A percentile compares a stretch with the other conserved stretches of the same genome.
phyloP scores from a whole-genome alignment of 2,888 invertebrate genomes.

The Scaptomyza cyrtandrae region DNA sequence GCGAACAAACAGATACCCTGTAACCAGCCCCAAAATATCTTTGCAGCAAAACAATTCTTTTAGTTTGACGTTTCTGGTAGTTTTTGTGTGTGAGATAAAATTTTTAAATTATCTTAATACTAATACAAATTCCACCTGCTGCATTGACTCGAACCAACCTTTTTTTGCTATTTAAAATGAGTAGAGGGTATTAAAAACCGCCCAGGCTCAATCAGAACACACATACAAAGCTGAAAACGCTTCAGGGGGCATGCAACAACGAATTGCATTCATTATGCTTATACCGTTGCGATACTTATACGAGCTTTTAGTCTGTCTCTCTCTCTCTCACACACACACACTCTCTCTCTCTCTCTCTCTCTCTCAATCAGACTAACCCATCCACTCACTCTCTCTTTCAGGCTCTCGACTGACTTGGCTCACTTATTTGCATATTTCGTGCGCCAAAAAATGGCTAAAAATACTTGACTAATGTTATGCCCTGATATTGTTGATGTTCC shows the following conservation, averaged over 20 bases:
- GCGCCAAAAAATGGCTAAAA: conserved; percentile 60
- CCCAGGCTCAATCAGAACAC: conserved; percentile 20
- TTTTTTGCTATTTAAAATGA: background rate
- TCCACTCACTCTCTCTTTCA: background rate
- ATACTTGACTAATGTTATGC: conserved; percentile 70
- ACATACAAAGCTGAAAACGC: conserved; percentile 12
- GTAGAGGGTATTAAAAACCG: conserved; percentile 2
- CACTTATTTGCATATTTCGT: conserved; percentile 70
- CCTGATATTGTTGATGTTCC: conserved; percentile 7
- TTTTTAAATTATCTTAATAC: no score
- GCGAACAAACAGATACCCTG: background rate
- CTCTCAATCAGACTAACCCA: no score
- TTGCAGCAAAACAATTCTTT: no score
- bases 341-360: background rate
- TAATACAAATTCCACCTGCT: background rate
- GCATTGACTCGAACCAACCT: background rate
- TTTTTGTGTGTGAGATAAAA: no score
- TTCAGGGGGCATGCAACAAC: conserved; percentile 53
- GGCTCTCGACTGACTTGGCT: conserved; percentile 25
- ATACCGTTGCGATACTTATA: conserved; percentile 25
- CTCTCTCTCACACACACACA: background rate
- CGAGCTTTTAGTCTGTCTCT: background rate
- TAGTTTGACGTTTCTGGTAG: no score
- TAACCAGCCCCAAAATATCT: background rate
- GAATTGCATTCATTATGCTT: conserved; percentile 70